These are phyloP conservation scores for Benthosema pterotum DNA, from an alignment of 2,797 vertebrate species.

Conservation along the genomic window DNA sequence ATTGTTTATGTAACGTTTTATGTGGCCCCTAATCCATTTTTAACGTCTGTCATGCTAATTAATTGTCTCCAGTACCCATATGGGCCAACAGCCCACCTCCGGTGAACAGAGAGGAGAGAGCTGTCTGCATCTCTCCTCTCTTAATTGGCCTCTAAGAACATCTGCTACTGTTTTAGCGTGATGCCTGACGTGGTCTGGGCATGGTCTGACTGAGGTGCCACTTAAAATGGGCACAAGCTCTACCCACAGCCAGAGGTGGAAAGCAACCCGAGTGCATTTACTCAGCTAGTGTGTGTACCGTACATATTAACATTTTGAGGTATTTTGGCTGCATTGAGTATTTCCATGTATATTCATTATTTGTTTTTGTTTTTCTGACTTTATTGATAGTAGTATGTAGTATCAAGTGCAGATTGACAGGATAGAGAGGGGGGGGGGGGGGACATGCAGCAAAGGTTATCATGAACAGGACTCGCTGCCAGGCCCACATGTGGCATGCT, in stretches of 20 bases:
- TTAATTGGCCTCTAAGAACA: slow-evolving; percentile 76
- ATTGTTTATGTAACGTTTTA: slow-evolving; percentile 21
- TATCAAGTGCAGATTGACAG: no score
- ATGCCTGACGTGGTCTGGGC: slow-evolving; percentile 53
- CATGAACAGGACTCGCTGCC: no score
- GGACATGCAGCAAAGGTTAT: no score
- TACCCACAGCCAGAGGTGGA: slow-evolving; percentile 18
- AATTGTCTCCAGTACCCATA: slow-evolving; percentile 64
- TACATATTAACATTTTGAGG: no score
- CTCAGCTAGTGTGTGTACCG: no score
- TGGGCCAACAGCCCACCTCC: slow-evolving; percentile 62
- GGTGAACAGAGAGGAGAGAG: slow-evolving; percentile 40
- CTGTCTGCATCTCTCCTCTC: slow-evolving; percentile 46
- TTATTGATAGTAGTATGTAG: no score
- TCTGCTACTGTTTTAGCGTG: slow-evolving; percentile 72
- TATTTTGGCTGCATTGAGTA: no score
- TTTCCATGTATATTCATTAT: no score
- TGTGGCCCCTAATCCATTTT: slow-evolving; percentile 51
- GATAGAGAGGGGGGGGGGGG: no score
- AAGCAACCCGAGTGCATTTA: no score
- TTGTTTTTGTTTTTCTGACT: no score
- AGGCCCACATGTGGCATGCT: no score
- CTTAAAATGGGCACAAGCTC: slow-evolving; percentile 35
- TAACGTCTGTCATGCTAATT: slow-evolving; percentile 61
- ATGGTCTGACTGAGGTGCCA: slow-evolving; percentile 47